Percentiles rank a stretch among this genome's conserved stretches.
Evolutionary conservation across 2,113 vertebrate genomes (phyloP).

Genomic region (Pluvianellus socialis): DNA sequence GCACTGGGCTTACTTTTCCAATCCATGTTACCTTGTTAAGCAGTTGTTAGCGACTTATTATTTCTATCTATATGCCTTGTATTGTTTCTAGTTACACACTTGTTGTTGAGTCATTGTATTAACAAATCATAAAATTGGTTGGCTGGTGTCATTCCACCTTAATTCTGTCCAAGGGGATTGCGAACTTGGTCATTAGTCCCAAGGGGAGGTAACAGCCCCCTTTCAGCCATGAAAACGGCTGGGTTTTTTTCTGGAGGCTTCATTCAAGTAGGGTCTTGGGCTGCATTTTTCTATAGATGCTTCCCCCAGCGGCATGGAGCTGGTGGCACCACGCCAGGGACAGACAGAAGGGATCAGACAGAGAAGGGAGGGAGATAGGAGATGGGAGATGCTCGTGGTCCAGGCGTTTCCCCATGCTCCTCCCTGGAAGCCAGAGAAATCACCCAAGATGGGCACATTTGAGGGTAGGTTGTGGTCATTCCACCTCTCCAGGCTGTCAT

Average conservation of each 20-base stretch:
- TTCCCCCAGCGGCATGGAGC: not conserved
- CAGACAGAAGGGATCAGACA: not conserved
- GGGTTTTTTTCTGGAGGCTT: not conserved
- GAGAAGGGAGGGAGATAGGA: not conserved
- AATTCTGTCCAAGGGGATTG: too few species aligned
- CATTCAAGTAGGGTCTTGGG: not conserved
- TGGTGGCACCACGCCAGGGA: not conserved
- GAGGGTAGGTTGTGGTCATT: not conserved
- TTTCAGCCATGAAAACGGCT: too few species aligned
- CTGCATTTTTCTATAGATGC: not conserved
- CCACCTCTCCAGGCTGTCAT: not conserved
- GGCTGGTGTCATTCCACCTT: too few species aligned
- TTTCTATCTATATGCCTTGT: too few species aligned
- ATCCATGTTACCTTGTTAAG: too few species aligned
- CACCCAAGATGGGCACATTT: accelerated
- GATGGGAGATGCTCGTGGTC: not conserved
- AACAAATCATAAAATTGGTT: too few species aligned
- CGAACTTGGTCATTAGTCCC: too few species aligned
- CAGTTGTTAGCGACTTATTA: too few species aligned
- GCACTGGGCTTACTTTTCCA: too few species aligned
- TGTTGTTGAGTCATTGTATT: too few species aligned
- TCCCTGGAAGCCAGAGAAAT: not conserved
- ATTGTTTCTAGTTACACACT: too few species aligned
- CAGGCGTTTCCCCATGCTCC: not conserved
- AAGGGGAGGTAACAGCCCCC: too few species aligned